Percentiles rank a stretch among this genome's conserved stretches.
Evolutionary conservation across 2,888 invertebrate species (phyloP).

Genomic region (Zygothrica quintamaculata): DNA sequence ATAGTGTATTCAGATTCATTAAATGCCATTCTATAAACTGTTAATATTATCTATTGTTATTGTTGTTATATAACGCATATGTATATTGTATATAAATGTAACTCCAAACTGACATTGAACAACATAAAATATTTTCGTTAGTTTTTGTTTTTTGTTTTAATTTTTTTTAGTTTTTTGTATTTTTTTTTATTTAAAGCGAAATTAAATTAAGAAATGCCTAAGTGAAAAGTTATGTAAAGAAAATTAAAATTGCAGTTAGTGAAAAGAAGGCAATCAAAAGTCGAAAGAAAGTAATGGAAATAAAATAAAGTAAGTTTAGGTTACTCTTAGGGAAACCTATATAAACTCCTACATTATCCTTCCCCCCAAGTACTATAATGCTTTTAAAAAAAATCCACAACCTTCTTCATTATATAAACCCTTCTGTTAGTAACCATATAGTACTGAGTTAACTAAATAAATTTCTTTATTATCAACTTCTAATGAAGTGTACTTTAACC

Average conservation of each 20-base stretch:
- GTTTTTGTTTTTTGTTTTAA: slow-evolving; percentile 29
- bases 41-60: slow-evolving; percentile 25
- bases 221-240: slow-evolving; percentile 45
- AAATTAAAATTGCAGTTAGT: slow-evolving; percentile 52
- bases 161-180: slow-evolving; percentile 30
- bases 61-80: slow-evolving; percentile 76
- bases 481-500: no score
- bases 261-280: slow-evolving; percentile 33
- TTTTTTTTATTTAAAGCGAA: slow-evolving; percentile 47
- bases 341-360: no score
- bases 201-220: slow-evolving; percentile 46
- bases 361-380: no score
- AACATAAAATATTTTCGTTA: slow-evolving; percentile 79
- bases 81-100: slow-evolving; percentile 75
- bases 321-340: no score
- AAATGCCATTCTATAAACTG: slow-evolving; percentile 5
- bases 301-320: no score
- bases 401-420: no score
- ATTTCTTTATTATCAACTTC: no score
- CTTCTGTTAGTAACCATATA: no score
- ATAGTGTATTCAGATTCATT: slow-evolving; percentile 22
- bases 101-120: slow-evolving; percentile 81
- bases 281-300: no score
- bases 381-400: no score
- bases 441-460: no score